phyloP scores from a whole-genome alignment of 2,888 invertebrate genomes.

The Atrina japonica region DNA sequence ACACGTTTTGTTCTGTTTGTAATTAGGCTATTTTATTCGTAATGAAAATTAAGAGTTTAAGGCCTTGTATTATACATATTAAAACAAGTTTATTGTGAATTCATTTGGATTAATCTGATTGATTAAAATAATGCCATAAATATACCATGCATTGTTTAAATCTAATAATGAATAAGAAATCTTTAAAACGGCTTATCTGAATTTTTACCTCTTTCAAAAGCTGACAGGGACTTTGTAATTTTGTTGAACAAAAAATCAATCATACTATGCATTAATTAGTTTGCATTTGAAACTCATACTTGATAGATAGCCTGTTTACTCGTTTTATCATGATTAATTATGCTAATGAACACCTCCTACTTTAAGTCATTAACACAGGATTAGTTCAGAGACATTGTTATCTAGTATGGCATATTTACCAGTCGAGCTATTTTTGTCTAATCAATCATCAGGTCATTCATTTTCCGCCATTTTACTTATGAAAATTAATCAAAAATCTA shows the following conservation, averaged over 20 bases:
- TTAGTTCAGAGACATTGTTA: conserved; percentile 16
- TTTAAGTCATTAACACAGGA: conserved; percentile 20
- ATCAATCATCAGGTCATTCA: conserved; percentile 14
- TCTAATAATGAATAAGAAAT: too few relatives aligned
- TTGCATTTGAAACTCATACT: conserved; percentile 17
- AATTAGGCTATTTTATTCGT: conserved; percentile 10
- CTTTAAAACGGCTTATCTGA: too few relatives aligned
- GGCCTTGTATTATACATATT: too few relatives aligned
- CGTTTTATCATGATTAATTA: conserved; percentile 27
- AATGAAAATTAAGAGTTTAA: conserved; percentile 4
- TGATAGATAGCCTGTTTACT: conserved; percentile 24
- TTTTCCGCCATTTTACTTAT: conserved; percentile 21
- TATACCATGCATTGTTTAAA: too few relatives aligned
- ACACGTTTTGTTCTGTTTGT: neutral
- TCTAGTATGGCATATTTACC: conserved; percentile 18
- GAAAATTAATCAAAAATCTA: conserved; percentile 24
- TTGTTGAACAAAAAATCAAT: conserved; percentile 20
- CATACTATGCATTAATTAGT: conserved; percentile 22
- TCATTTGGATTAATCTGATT: too few relatives aligned
- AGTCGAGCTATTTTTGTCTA: too few relatives aligned
- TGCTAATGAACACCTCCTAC: conserved; percentile 9
- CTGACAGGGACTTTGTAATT: neutral
- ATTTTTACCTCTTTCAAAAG: too few relatives aligned
- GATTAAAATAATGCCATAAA: too few relatives aligned
- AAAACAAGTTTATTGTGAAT: too few relatives aligned